Conservation (phyloP, 92 coral and sea anemone species). For the Epizoanthus scotinus region DNA sequence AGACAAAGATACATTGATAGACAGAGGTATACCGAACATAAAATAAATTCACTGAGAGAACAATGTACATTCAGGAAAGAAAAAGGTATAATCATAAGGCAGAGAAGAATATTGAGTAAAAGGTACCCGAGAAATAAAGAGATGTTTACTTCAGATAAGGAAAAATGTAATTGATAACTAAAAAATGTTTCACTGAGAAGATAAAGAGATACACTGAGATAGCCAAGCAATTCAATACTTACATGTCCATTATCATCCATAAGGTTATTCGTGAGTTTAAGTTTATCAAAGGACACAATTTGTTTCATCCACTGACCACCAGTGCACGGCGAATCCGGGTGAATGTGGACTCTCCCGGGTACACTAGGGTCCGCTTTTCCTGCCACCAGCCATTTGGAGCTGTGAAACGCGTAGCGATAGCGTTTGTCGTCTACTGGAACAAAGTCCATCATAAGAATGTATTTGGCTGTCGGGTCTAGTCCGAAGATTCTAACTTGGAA, state of each 20-base stretch:
- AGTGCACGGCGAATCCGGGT: constrained; percentile 98
- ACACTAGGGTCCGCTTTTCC: constrained; percentile 99
- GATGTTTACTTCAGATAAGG: too few species aligned
- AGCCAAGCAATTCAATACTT: constrained; percentile 42
- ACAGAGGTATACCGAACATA: too few species aligned
- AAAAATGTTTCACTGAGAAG: too few species aligned
- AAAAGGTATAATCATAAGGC: too few species aligned
- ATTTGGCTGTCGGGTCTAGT: constrained; percentile 86
- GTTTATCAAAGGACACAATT: constrained; percentile 96
- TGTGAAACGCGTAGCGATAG: constrained; percentile 97
- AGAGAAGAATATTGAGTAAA: too few species aligned
- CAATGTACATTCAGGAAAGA: too few species aligned
- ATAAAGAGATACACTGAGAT: too few species aligned
- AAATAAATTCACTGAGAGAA: too few species aligned
- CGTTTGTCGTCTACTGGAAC: constrained; percentile 98
- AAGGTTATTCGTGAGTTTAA: constrained; percentile 93
- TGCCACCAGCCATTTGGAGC: constrained; percentile 99
- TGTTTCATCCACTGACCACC: constrained; percentile 99
- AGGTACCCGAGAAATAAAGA: too few species aligned
- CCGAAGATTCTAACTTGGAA: constrained; percentile 94
- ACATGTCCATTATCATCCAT: constrained; percentile 99
- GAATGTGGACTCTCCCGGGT: constrained; percentile 98
- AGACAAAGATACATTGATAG: too few species aligned
- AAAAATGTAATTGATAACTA: too few species aligned
- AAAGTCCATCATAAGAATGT: constrained; percentile 99